Evolutionary conservation across 2,888 invertebrate species (phyloP).

Genomic region (Lampropteryx suffumata): DNA sequence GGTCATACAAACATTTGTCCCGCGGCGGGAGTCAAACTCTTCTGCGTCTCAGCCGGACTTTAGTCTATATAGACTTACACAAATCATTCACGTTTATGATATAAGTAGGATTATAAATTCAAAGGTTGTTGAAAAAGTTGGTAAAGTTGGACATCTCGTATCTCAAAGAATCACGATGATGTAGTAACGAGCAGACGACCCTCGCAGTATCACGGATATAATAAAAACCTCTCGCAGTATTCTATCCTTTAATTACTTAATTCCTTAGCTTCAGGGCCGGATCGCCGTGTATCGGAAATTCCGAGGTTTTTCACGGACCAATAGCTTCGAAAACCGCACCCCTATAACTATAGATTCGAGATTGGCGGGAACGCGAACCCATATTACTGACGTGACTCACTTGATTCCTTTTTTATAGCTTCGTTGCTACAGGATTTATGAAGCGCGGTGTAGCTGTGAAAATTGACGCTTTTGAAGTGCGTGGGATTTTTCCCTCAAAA

Average conservation of each 20-base stretch:
- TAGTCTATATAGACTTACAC: too few species aligned
- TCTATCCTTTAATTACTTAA: slow-evolving; percentile 12
- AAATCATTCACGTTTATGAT: too few species aligned
- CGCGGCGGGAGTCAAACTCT: too few species aligned
- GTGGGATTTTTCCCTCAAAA: slow-evolving; percentile 1
- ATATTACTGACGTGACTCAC: slow-evolving; percentile 31
- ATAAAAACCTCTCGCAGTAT: too few species aligned
- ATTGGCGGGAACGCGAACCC: slow-evolving; percentile 31
- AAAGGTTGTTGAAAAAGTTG: too few species aligned
- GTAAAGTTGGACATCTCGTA: too few species aligned
- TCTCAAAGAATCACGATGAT: too few species aligned
- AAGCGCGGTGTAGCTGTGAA: background rate
- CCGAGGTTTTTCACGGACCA: slow-evolving; percentile 45
- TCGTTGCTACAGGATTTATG: slow-evolving; percentile 29
- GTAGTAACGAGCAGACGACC: too few species aligned
- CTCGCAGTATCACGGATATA: too few species aligned
- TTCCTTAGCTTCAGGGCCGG: slow-evolving; percentile 17
- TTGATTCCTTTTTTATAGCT: slow-evolving; percentile 36
- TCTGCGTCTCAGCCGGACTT: too few species aligned
- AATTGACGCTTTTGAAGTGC: slow-evolving; percentile 3
- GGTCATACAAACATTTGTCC: too few species aligned
- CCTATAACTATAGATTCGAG: slow-evolving; percentile 34
- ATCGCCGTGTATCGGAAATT: slow-evolving; percentile 41
- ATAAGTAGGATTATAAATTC: too few species aligned
- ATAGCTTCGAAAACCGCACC: slow-evolving; percentile 36